Base-by-base conservation (phyloP, 2,888 invertebrate species). In the Polylopha cassiicola region DNA sequence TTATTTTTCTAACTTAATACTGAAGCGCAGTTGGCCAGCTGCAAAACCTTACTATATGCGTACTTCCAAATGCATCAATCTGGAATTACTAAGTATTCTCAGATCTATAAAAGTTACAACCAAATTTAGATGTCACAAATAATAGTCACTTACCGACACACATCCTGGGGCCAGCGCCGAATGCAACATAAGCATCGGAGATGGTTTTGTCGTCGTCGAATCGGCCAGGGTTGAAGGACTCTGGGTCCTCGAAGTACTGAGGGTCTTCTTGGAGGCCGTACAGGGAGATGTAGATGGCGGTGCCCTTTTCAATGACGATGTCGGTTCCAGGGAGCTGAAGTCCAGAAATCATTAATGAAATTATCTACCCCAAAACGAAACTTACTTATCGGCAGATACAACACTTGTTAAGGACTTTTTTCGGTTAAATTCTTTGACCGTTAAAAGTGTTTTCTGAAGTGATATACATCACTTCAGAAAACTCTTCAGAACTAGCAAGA, bases 271-370 rank as follows among this genome's bases (percentile, higher is more conserved):
- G 58, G 10, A 57, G 29, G 1, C 55, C 56, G 15, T 51, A 54
- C 4, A 58, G 41, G 0, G 58, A 54, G 23, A 58, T 48, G 36
- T 50, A 55, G 11, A 58, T 39, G 5, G 53, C 51, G n/a, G 55
- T 56, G 0, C 56, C 56, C 26, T 54, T 53, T 26, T 57, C 53
- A 4, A 58, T 48, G 1, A 43, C 20, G 4, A 55, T 29, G 20
- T 52, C 46, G 1, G 53, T 54, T 13, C 53, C 39, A 3, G 54
- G 50, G 6, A 54, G 47, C 54, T 54, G 16, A 26, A 48, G 39
- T 14, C 18, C 3, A 9, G 23, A 31, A n/a, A 4, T 16, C 18
- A 3, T 10, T 9, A 7, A 14, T 10, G 28, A n/a, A 21, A 17
- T 24, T n/a, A n/a, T n/a, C n/a, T n/a, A n/a, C n/a, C n/a, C n/a